A percentile compares a stretch with the other conserved stretches of the same genome.
phyloP scores from a whole-genome alignment of 2,888 invertebrate genomes.

The Clanis bilineata region DNA sequence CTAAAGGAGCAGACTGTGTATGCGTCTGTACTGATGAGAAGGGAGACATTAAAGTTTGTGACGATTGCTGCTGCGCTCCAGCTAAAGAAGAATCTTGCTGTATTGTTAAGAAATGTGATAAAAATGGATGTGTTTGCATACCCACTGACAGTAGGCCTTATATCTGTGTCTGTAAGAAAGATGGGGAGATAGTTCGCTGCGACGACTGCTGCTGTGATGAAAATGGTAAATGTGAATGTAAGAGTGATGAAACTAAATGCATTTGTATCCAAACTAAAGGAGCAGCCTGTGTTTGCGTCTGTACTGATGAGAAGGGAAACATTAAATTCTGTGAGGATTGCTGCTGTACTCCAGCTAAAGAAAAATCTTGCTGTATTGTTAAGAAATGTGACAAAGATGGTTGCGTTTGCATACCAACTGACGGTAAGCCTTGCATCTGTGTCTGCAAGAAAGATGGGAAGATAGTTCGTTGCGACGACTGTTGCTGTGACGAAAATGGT shows the following conservation, averaged over 20 bases:
- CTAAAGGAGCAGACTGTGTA: constrained; percentile 30
- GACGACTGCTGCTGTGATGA: constrained; percentile 32
- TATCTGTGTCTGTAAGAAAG: constrained; percentile 33
- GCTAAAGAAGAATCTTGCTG: background rate
- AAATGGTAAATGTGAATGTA: constrained; percentile 21
- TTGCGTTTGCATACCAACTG: constrained; percentile 31
- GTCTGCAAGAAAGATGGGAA: too few species aligned
- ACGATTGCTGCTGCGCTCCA: constrained; percentile 14
- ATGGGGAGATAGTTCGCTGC: constrained; percentile 30
- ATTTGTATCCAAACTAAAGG: constrained; percentile 18
- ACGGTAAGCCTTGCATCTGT: constrained; percentile 28
- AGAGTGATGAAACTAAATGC: constrained; percentile 36
- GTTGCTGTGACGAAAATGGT: too few species aligned
- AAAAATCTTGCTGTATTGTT: background rate
- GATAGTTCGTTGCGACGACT: too few species aligned
- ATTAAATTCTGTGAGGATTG: constrained; percentile 27
- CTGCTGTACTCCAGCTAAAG: constrained; percentile 17
- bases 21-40: constrained; percentile 19
- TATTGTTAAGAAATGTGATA: background rate
- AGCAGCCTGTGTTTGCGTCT: constrained; percentile 23
- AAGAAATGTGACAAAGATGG: constrained; percentile 23
- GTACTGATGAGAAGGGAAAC: constrained; percentile 31
- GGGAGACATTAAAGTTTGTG: constrained; percentile 13
- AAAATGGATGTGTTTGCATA: constrained; percentile 36
- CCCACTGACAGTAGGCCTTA: constrained; percentile 33